Evolutionary conservation across 2,888 invertebrate species (phyloP), one percentile per base, ranked within the genome.

Genomic region (Rotaria socialis): DNA sequence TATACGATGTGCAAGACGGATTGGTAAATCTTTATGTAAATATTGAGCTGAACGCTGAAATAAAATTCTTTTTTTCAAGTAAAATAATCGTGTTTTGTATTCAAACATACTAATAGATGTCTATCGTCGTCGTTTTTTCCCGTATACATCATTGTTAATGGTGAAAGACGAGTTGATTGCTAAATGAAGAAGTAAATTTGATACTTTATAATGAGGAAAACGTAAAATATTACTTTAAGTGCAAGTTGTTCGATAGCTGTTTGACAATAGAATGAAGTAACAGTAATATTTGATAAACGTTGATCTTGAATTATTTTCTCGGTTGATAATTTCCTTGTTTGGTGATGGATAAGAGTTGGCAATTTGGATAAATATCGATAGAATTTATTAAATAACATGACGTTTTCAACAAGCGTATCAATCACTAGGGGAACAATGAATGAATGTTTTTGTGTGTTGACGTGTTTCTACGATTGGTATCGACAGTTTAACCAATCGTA

Each of bases 41-140:
- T 93, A 93, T 89, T 92, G 92, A 84, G 92, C 92, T 90, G 92
- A 92, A 88, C 92, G 90, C 92, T 93, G 89, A 90, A 88, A 84
- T 22, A 52, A 16, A 52, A 52, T 8, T 16, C 14, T 16, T 52
- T 11, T 52, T 50, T 11, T 11, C 50, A 1, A 52, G 11, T 14
- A 52, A 16, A 14, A 52, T 16, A 52, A 16, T 52, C 4, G 52
- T 52, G 14, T 52, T 52, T 52, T 52, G 52, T 16, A 11, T 35
- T 35, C 14, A 50, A 50, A 52, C 52, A 52, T 89, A 92, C 92
- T 89, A 93, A 88, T 84, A 92, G 89, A 89, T 93, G 92, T 86
- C 91, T 91, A 84, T 91, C 90, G 89, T 93, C 92, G 85, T 90
- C 90, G 88, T 91, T 92, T 88, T 91, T 91, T 7, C 92, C 92